phyloP scores from a whole-genome alignment of 2,888 invertebrate genomes.

The Andricus quercusramuli region DNA sequence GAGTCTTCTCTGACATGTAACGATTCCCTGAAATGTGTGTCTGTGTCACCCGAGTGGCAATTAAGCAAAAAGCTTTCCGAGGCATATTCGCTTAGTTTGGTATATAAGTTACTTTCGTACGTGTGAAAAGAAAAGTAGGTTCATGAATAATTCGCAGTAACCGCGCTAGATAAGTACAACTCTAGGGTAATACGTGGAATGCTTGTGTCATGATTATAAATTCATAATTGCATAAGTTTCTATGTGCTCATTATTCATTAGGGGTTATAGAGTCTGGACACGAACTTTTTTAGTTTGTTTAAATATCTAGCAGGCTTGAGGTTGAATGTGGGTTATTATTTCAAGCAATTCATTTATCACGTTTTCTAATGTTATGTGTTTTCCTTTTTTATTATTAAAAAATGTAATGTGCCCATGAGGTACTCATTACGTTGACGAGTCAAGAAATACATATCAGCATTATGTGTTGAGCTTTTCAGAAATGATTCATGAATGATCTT shows the following conservation, averaged over 20 bases:
- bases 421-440: not conserved
- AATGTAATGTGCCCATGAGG: no score
- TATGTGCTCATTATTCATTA: not conserved
- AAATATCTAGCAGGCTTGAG: not conserved
- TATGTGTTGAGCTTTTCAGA: not conserved
- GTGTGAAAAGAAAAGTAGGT: not conserved
- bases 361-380: not conserved
- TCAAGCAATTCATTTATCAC: not conserved
- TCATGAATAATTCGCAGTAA: not conserved
- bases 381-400: not conserved
- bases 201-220: constrained; percentile 1
- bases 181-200: not conserved
- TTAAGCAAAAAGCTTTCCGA: constrained; percentile 13
- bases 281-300: not conserved
- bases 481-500: constrained; percentile 4
- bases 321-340: not conserved
- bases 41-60: not conserved
- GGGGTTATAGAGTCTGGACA: not conserved
- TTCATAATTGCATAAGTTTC: not conserved
- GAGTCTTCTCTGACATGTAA: no score
- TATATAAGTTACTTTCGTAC: not conserved
- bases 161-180: not conserved
- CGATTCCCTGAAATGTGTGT: not conserved
- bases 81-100: constrained; percentile 14
- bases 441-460: not conserved